Conservation (phyloP, 2,797 vertebrate genomes). For the Hemitrygon akajei region DNA sequence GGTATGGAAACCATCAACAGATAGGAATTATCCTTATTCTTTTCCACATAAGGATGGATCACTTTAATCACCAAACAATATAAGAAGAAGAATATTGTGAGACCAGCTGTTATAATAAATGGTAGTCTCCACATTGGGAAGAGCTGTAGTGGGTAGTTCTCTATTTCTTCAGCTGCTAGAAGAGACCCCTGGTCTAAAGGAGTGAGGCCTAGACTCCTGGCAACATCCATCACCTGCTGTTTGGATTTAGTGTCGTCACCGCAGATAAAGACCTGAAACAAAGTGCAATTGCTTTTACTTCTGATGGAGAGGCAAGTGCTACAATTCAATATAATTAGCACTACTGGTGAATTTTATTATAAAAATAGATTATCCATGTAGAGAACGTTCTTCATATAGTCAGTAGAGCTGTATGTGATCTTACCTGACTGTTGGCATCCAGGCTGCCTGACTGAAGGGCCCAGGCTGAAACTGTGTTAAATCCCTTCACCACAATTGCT, state of each 20-base stretch:
- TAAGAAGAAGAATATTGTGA: constrained; percentile 64
- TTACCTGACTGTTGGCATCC: constrained; percentile 77
- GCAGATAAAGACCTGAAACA: constrained; percentile 75
- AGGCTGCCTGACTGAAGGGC: constrained; percentile 71
- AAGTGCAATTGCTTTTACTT: not conserved
- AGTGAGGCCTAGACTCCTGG: constrained; percentile 68
- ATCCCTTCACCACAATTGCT: constrained; percentile 79
- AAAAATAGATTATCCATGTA: not conserved
- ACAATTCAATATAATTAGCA: not conserved
- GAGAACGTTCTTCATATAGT: not conserved
- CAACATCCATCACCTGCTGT: constrained; percentile 67
- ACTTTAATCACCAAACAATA: constrained; percentile 65
- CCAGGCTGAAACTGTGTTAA: constrained; percentile 83
- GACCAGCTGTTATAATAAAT: constrained; percentile 58
- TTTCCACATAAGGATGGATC: constrained; percentile 59
- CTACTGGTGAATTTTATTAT: not conserved
- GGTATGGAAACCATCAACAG: constrained; percentile 72
- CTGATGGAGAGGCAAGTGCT: not conserved
- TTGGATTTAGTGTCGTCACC: constrained; percentile 73
- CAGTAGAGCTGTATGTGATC: not conserved
- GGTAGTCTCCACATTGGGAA: constrained; percentile 87
- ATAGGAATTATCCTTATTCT: constrained; percentile 61
- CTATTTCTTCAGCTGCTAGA: constrained; percentile 72
- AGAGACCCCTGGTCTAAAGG: constrained; percentile 78
- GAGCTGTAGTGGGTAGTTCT: constrained; percentile 80